Evolutionary conservation across 2,888 invertebrate genomes (phyloP).

Genomic region (Drosophila nigritarsus): DNA sequence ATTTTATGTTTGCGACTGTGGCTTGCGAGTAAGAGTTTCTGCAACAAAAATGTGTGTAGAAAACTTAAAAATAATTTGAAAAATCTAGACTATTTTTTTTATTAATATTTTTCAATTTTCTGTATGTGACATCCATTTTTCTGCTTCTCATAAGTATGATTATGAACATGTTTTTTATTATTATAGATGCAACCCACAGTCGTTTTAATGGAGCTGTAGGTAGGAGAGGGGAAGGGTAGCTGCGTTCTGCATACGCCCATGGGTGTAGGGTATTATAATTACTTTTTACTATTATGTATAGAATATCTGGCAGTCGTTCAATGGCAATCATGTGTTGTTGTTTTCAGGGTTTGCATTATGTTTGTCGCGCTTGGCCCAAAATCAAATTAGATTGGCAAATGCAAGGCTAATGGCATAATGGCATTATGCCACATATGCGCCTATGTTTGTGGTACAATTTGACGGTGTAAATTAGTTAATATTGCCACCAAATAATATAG

Average conservation of each 20-base stretch:
- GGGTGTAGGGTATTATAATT: neutral
- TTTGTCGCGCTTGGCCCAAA: conserved; percentile 15
- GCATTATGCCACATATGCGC: neutral
- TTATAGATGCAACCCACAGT: too few species aligned
- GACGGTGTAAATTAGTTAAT: conserved; percentile 20
- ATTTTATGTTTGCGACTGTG: fast-evolving
- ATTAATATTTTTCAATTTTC: neutral
- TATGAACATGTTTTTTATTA: too few species aligned
- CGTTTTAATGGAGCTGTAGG: neutral
- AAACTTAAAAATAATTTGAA: fast-evolving
- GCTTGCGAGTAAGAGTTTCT: neutral
- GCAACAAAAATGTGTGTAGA: neutral
- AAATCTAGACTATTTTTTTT: neutral
- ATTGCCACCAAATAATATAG: neutral
- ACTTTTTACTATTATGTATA: neutral
- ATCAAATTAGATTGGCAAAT: conserved; percentile 37
- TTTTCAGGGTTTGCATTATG: neutral
- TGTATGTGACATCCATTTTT: neutral
- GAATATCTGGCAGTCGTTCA: neutral
- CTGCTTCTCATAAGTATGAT: too few species aligned
- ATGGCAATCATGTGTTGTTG: neutral
- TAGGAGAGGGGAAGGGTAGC: neutral
- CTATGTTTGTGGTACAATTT: neutral
- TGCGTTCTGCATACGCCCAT: fast-evolving
- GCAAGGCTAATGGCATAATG: conserved; percentile 6